Conservation (phyloP, 2,113 vertebrate species). For the Taxidea taxus region DNA sequence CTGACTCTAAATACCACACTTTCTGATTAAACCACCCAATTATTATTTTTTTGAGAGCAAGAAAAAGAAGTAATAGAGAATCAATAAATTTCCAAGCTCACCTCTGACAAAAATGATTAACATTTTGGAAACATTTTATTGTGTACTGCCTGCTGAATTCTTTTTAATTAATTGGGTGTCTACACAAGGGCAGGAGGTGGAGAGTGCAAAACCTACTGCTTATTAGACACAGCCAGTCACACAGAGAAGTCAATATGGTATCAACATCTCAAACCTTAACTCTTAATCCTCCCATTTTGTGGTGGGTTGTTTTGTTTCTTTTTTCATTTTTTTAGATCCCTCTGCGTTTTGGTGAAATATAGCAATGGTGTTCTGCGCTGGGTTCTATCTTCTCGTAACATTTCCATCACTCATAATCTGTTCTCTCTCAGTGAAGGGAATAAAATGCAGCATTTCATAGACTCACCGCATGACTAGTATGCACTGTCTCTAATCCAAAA, state of each 20-base stretch:
- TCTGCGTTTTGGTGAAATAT: not conserved
- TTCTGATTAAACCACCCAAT: slow-evolving; percentile 10
- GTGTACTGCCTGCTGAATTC: not conserved
- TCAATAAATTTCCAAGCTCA: not conserved
- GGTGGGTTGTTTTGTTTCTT: not conserved
- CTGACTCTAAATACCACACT: not conserved
- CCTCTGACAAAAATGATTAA: not conserved
- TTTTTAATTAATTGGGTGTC: not conserved
- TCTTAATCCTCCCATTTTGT: not conserved
- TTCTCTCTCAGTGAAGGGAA: not conserved
- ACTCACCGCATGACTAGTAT: not conserved
- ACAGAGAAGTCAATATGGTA: not conserved
- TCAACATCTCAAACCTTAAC: not conserved
- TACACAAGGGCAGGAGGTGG: not conserved
- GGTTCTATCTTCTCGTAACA: not conserved
- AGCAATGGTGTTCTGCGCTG: not conserved
- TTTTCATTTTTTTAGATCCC: not conserved
- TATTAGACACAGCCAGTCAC: not conserved
- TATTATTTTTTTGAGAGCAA: slow-evolving; percentile 20
- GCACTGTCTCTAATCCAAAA: not conserved
- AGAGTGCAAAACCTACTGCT: not conserved
- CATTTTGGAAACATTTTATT: not conserved
- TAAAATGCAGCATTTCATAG: not conserved
- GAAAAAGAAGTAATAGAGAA: not conserved
- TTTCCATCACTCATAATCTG: not conserved